Conservation (phyloP, 2,797 vertebrate genomes). For the Peromyscus aztecus region DNA sequence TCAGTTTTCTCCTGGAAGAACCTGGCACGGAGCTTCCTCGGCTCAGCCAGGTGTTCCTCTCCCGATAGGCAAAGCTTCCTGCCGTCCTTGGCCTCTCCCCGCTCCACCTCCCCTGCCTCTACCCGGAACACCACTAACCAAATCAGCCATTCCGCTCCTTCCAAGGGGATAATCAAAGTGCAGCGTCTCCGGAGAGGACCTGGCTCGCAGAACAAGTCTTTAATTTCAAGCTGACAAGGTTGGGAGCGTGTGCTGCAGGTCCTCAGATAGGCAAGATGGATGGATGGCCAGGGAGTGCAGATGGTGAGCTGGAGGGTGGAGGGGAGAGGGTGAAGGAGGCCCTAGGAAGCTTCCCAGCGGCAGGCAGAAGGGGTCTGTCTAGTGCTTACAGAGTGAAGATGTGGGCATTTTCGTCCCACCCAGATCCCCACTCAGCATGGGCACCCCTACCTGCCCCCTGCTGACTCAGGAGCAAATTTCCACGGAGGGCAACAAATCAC, state of each 20-base stretch:
- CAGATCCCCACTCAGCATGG: not conserved
- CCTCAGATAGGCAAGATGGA: not conserved
- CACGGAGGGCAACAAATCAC: not conserved
- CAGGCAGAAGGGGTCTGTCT: not conserved
- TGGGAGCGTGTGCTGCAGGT: not conserved
- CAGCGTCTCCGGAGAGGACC: constrained; percentile 36
- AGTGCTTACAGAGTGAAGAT: not conserved
- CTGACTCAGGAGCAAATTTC: not conserved
- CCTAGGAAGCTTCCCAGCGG: not conserved
- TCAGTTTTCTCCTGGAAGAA: constrained; percentile 21
- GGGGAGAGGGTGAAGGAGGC: not conserved
- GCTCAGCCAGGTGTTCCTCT: not conserved
- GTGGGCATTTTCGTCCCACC: fast-evolving
- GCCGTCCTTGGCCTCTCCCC: not conserved
- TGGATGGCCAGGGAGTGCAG: constrained; percentile 36
- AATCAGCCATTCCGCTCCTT: constrained; percentile 41
- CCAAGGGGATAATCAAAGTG: constrained; percentile 66
- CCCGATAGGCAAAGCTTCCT: not conserved
- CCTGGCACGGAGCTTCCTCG: not conserved
- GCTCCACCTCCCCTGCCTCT: not conserved
- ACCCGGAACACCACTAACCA: not conserved
- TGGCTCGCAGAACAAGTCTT: constrained; percentile 21
- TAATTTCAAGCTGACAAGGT: constrained; percentile 70
- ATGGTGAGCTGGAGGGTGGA: not conserved
- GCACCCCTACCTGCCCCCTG: not conserved